A percentile compares a stretch with the other conserved stretches of the same genome.
Conservation (phyloP, 2,888 invertebrate genomes). For the Allolobophora icterica region DNA sequence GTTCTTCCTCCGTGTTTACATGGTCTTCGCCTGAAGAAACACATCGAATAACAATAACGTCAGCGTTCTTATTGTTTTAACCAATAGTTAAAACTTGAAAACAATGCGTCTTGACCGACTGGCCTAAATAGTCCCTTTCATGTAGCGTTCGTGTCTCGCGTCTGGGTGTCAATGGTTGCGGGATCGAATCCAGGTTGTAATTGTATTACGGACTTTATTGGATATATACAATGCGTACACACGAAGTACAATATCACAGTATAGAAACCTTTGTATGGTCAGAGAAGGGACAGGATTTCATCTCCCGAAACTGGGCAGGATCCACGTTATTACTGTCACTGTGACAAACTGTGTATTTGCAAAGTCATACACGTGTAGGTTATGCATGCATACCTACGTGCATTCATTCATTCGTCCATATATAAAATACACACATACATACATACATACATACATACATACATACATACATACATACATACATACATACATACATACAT, state of each 20-base stretch:
- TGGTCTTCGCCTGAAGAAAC: background rate
- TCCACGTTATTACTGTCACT: background rate
- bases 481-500: conserved; percentile 31
- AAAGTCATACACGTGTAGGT: background rate
- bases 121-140: background rate
- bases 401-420: conserved; percentile 32
- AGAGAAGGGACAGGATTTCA: background rate
- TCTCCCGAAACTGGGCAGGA: background rate
- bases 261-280: background rate
- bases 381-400: background rate
- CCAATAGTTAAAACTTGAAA: background rate
- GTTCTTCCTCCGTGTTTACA: background rate
- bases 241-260: too few relatives aligned
- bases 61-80: background rate
- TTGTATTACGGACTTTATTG: background rate
- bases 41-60: background rate
- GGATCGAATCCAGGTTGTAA: background rate
- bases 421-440: conserved; percentile 35
- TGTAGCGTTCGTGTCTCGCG: background rate
- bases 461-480: conserved; percentile 27
- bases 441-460: conserved; percentile 35
- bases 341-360: background rate
- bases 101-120: background rate
- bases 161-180: background rate
- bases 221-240: too few relatives aligned